A percentile compares a stretch with the other conserved stretches of the same genome.
These are phyloP conservation scores for Tympanoctomys barrerae DNA, from an alignment of 2,797 vertebrate species.

Conservation along the genomic window DNA sequence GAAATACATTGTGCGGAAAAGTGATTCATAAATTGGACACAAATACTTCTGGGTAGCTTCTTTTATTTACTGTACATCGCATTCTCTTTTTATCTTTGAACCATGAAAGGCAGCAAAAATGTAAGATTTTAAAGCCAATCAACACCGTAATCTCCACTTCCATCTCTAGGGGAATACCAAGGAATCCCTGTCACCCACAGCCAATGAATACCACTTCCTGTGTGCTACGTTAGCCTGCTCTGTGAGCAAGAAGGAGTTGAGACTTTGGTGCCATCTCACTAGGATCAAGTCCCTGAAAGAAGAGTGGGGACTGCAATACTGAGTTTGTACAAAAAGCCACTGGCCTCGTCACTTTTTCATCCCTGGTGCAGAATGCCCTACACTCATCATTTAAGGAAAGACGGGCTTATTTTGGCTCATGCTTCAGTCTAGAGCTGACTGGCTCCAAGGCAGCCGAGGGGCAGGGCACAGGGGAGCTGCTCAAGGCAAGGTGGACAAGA, in stretches of 20 bases:
- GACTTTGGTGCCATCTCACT: neutral
- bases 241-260: neutral
- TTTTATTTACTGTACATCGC: neutral
- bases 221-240: neutral
- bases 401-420: neutral
- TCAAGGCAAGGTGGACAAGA: neutral
- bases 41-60: neutral
- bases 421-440: neutral
- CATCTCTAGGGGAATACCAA: neutral
- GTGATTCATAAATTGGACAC: neutral
- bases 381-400: neutral
- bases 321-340: neutral
- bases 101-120: neutral
- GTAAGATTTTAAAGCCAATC: neutral
- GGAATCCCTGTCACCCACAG: neutral
- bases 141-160: neutral
- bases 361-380: neutral
- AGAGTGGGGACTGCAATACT: neutral
- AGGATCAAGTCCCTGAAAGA: neutral
- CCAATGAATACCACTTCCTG: slow-evolving; percentile 1
- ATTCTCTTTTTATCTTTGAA: neutral
- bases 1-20: neutral
- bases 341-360: neutral
- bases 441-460: neutral
- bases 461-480: neutral